Base-by-base conservation (phyloP, 1,140 invertebrate species). In the Nasonia vitripennis region DNA sequence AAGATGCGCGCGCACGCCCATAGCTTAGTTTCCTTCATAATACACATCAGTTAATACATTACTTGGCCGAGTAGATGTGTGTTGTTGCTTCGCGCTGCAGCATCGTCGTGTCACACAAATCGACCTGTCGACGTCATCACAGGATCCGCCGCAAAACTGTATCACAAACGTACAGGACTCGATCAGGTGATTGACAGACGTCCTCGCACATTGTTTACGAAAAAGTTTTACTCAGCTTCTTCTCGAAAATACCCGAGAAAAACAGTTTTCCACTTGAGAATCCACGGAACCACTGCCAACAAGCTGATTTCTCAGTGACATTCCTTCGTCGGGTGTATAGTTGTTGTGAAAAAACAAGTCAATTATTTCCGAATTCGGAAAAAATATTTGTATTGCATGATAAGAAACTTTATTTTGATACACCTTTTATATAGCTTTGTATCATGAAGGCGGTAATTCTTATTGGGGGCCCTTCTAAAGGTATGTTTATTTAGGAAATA, bases 401-500 rank as follows among this genome's bases (percentile, higher is more conserved):
- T 17, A 20, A 80, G 41, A 48, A 78, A 71, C 31, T 41, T 82
- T 86, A 83, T 84, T 79, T 71, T 68, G 12, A 0, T 41, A 71
- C 1, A 78, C 17, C 10, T 67, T 68, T 82, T 37, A 41, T n/a
- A 71, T 20, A 68, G n/a, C 67, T 62, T 78, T 85, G 34, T 34
- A 96, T 96, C 95, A 92, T 96, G 79, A 97, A 96, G 93, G 96
- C 96, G 81, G 95, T 97, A 2, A 96, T 97, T 90, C 91, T 97
- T 81, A 96, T 97, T 86, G 96, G 96, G 10, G 96, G 96, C 31
- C 96, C 96, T 7, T 95, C 96, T 89, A 97, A 97, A 95, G 96
- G 96, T 95, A 94, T 82, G 55, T 34, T 48, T 78, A 41, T n/a
- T 87, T 80, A 89, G 82, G 80, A 74, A 23, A 23, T 51, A 51